Evolutionary conservation across 1,140 invertebrate species (phyloP).

Genomic region (Papilio machaon): DNA sequence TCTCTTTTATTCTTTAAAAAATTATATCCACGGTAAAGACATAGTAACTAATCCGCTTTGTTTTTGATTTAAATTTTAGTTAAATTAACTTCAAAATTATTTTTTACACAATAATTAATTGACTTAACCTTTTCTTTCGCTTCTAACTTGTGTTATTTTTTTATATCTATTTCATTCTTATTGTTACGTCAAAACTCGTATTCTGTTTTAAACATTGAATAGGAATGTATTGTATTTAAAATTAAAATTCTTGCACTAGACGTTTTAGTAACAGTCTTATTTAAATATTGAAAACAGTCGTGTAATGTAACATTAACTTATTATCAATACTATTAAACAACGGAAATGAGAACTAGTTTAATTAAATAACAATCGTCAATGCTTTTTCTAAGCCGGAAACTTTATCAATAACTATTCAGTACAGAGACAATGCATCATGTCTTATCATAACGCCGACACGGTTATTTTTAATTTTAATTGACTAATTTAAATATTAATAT

Average conservation of each 20-base stretch:
- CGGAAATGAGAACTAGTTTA: conserved; percentile 13
- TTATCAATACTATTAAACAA: conserved; percentile 20
- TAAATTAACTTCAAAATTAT: too few relatives aligned
- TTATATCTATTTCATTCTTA: not conserved
- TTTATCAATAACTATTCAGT: conserved; percentile 24
- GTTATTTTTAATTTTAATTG: conserved; percentile 30
- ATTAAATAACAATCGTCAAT: conserved; percentile 18
- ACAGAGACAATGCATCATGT: conserved; percentile 33
- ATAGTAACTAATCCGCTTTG: too few relatives aligned
- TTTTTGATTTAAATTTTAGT: too few relatives aligned
- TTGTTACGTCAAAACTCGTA: not conserved
- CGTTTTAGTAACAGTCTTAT: not conserved
- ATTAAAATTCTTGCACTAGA: not conserved
- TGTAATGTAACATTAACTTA: not conserved
- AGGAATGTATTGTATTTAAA: not conserved
- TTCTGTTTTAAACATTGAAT: not conserved
- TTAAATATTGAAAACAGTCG: not conserved
- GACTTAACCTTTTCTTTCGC: not conserved
- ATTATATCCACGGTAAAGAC: too few relatives aligned
- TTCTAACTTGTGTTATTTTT: not conserved
- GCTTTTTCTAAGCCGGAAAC: not conserved
- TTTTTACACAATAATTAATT: too few relatives aligned
- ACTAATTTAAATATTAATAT: conserved; percentile 28
- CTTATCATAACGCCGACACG: conserved; percentile 28
- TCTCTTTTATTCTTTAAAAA: too few relatives aligned